Conservation (phyloP, 2,113 vertebrate genomes). For the Garra rufa region DNA sequence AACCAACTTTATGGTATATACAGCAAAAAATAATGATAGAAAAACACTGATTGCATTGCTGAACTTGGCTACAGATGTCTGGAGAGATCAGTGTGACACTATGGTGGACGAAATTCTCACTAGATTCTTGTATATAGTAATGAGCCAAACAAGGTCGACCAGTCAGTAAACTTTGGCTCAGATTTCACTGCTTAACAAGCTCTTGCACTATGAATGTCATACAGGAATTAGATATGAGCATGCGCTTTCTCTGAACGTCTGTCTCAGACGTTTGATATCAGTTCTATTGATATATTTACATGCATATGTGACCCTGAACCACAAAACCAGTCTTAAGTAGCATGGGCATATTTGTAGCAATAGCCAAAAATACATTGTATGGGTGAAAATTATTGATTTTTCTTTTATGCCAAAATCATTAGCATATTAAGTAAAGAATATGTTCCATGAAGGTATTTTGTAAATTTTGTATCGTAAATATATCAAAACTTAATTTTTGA, state of each 20-base stretch:
- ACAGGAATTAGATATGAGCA: background rate
- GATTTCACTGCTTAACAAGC: slow-evolving; percentile 27
- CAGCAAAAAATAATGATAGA: slow-evolving; percentile 16
- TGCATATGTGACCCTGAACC: background rate
- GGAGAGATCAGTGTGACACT: background rate
- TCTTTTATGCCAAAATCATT: too few species aligned
- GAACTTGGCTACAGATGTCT: background rate
- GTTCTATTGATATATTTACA: background rate
- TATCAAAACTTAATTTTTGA: too few species aligned
- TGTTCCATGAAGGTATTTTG: too few species aligned
- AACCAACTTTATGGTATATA: slow-evolving; percentile 61
- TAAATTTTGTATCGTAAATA: too few species aligned
- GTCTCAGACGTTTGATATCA: background rate
- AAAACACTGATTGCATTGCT: background rate
- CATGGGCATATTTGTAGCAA: too few species aligned
- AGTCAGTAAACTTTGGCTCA: slow-evolving; percentile 11
- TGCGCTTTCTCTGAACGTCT: background rate
- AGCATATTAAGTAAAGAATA: too few species aligned
- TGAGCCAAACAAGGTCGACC: background rate
- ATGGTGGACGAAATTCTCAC: background rate
- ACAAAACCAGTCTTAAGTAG: too few species aligned
- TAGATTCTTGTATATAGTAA: slow-evolving; percentile 5
- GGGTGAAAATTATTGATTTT: too few species aligned
- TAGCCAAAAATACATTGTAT: too few species aligned
- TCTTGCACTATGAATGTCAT: slow-evolving; percentile 16